phyloP scores from a whole-genome alignment of 2,113 vertebrate genomes.

The Mormyrus lacerda region DNA sequence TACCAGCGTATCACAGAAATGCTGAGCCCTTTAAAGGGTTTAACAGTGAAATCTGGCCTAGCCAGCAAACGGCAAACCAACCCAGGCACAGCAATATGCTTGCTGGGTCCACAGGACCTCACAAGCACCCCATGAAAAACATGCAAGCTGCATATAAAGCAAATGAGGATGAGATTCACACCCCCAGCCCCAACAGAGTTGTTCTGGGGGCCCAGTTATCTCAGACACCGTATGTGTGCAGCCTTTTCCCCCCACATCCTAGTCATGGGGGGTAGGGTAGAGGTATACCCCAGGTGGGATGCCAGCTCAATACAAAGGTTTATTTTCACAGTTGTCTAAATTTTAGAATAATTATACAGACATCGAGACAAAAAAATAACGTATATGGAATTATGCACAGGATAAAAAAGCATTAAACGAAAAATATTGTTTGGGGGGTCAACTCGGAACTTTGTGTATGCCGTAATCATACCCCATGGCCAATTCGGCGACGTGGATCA shows the following conservation, averaged over 20 bases:
- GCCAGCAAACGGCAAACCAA: background rate
- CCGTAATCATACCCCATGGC: background rate
- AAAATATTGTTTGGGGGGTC: too few species aligned
- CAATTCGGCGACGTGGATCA: background rate
- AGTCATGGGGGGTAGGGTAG: background rate
- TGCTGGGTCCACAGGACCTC: background rate
- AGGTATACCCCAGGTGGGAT: background rate
- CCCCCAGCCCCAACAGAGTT: background rate
- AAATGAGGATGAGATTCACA: background rate
- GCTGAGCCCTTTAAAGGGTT: background rate
- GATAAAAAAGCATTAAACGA: too few species aligned
- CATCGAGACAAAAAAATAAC: too few species aligned
- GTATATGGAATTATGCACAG: too few species aligned
- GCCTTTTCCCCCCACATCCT: background rate
- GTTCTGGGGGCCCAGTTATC: background rate
- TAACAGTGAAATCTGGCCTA: background rate
- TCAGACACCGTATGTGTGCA: background rate
- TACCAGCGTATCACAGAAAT: background rate
- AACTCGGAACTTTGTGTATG: too few species aligned
- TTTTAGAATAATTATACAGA: too few species aligned
- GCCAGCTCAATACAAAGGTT: background rate
- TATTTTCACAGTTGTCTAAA: too few species aligned
- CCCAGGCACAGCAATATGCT: background rate
- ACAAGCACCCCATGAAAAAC: background rate
- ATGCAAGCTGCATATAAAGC: background rate